phyloP scores from a whole-genome alignment of 2,888 invertebrate genomes.

The Cepaea hortensis region DNA sequence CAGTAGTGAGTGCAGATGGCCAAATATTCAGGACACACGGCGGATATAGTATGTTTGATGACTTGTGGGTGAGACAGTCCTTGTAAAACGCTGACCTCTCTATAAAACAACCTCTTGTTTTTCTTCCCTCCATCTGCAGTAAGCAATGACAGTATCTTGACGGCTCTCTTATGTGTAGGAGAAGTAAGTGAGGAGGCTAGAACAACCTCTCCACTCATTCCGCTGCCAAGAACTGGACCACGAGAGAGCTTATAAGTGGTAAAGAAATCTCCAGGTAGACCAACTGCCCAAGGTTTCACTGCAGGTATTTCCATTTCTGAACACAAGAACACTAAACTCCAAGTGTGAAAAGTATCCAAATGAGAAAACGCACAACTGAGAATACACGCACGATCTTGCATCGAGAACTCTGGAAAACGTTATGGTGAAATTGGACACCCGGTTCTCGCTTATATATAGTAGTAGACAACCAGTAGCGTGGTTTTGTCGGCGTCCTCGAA shows the following conservation, averaged over 20 bases:
- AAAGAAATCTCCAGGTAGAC: slow-evolving; percentile 19
- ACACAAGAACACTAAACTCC: too few species aligned
- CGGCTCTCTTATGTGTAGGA: neutral
- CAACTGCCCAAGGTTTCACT: neutral
- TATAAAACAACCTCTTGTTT: neutral
- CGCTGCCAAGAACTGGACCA: neutral
- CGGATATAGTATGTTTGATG: neutral
- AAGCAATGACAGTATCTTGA: slow-evolving; percentile 1
- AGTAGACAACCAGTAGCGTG: too few species aligned
- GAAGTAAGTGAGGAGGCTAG: neutral
- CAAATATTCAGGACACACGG: neutral
- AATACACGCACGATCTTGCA: too few species aligned
- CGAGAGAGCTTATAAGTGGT: neutral
- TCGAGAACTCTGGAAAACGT: too few species aligned
- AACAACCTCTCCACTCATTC: slow-evolving; percentile 10
- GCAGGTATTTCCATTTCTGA: too few species aligned
- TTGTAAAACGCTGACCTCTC: neutral
- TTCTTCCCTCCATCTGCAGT: neutral
- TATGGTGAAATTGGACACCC: too few species aligned
- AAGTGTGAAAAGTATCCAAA: too few species aligned
- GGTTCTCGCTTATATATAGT: too few species aligned
- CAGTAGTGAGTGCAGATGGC: slow-evolving; percentile 6
- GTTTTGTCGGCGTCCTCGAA: too few species aligned
- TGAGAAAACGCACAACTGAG: too few species aligned
- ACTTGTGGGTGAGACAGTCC: neutral